A percentile compares a stretch with the other conserved stretches of the same genome.
Conservation (phyloP, 2,113 vertebrate species). For the Polypterus senegalus region DNA sequence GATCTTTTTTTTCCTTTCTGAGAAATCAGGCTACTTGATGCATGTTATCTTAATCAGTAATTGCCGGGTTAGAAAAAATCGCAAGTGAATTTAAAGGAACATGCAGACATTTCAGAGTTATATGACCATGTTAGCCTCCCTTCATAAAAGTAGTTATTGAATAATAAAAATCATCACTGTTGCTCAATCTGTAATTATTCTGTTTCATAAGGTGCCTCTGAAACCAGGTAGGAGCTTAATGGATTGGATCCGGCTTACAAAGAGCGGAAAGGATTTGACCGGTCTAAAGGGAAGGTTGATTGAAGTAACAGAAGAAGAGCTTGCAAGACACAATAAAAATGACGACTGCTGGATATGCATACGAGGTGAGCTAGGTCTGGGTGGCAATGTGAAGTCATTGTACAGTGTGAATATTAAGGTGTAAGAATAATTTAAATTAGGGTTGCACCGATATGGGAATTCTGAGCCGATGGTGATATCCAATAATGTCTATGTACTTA, state of each 20-base stretch:
- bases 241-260: constrained; percentile 91
- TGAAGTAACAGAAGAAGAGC: constrained; percentile 80
- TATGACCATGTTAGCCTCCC: background rate
- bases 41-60: no score
- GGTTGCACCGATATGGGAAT: no score
- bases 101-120: background rate
- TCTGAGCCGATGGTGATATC: no score
- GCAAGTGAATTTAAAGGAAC: background rate
- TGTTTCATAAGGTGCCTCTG: constrained; percentile 62
- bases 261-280: constrained; percentile 81
- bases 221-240: constrained; percentile 94
- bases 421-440: no score
- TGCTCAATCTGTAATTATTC: background rate
- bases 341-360: constrained; percentile 94
- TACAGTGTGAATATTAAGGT: no score
- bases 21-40: background rate
- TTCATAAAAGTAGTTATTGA: no score
- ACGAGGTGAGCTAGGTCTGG: constrained; percentile 56
- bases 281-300: constrained; percentile 76
- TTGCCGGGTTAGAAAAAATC: background rate
- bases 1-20: no score
- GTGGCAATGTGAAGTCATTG: no score
- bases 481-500: no score
- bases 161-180: no score
- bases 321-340: constrained; percentile 72